A percentile compares a stretch with the other conserved stretches of the same genome.
Conservation (phyloP, 2,113 vertebrate species). For the human (Homo sapiens) region GRCh38 chr5:152338501-152339000, state of each 20-base stretch:
- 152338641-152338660: constrained; percentile 21
- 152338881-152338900: not conserved
- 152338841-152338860: not conserved
- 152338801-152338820: not conserved
- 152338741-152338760: not conserved
- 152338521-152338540: constrained; percentile 33
- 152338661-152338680: not conserved
- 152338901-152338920: not conserved
- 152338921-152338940: not conserved
- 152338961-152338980: not conserved
- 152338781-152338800: not conserved
- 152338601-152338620: not conserved
- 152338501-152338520: constrained; percentile 41
- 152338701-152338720: not conserved
- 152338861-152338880: not conserved
- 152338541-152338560: constrained; percentile 19
- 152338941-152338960: not conserved
- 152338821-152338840: not conserved
- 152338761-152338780: not conserved
- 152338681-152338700: not conserved
- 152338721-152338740: not conserved
- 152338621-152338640: not conserved
- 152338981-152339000: not conserved
- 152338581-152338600: not conserved
- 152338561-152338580: constrained; percentile 26